Base-by-base conservation (phyloP, 1,140 invertebrate species). In the Drosophila subpulchrella region DNA sequence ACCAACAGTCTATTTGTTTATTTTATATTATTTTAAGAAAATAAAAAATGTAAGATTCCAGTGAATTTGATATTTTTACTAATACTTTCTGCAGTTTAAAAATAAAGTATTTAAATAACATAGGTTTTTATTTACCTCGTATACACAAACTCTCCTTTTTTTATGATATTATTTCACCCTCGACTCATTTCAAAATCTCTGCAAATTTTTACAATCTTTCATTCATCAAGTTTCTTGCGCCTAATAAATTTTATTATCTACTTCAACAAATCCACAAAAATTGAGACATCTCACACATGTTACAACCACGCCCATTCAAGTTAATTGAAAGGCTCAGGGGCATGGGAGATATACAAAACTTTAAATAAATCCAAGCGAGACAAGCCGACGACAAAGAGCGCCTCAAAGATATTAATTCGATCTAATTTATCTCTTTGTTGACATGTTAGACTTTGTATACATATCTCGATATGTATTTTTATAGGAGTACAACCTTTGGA, bases 291-390 rank as follows among this genome's bases (percentile, higher is more conserved):
- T 71, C 65, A 57, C 67, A 56, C 65, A 58, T 58, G 51, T 24
- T 41, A 50, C 17, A 41, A 44, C 15, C 65, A 71, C 36, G 65
- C 67, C 67, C 36, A 48, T 20, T 41, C 10, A 17, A 38, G 7
- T 71, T 71, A 50, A 71, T 71, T 71, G 15, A 48, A 17, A 58
- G 30, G 6, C 15, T 30, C 67, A 71, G 51, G 66, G 65, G 65
- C 67, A 71, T 71, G 65, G 51, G 65, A 71, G 48, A 24, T 34
- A 27, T 11, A 50, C 17, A 8, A 41, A 56, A 39, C 50, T 20
- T 27, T 4, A 57, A 48, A 36, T 32, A n/a, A 30, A 38, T 20
- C 47, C 6, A 2, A 8, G 12, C 39, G 15, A 61, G 46, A 44
- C 48, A 54, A 42, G 39, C 17, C 17, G 60, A 63, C 39, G 42